Evolutionary conservation across 1,140 invertebrate genomes (phyloP).

Genomic region (Aphidius ervi): DNA sequence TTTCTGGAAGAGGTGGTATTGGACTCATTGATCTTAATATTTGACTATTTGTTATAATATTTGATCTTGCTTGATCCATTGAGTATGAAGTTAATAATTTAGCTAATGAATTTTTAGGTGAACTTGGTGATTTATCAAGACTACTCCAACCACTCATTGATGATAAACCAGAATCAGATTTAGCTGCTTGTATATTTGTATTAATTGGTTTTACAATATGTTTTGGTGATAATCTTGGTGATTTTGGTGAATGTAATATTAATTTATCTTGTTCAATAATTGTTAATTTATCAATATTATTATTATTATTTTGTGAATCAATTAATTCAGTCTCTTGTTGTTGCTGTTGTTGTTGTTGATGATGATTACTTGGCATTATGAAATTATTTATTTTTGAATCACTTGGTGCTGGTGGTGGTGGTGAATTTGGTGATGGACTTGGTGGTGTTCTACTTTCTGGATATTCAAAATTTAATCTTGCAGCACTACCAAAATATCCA

Average conservation of each 20-base stretch:
- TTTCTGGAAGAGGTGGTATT: constrained; percentile 41
- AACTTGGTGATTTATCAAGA: constrained; percentile 77
- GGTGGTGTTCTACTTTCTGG: constrained; percentile 52
- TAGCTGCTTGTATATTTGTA: constrained; percentile 63
- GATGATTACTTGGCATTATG: constrained; percentile 39
- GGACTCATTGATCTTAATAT: constrained; percentile 35
- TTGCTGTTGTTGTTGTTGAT: constrained; percentile 37
- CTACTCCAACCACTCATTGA: constrained; percentile 83
- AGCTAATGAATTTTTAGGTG: constrained; percentile 55
- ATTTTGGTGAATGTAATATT: constrained; percentile 69
- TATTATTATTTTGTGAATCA: constrained; percentile 22
- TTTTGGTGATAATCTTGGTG: constrained; percentile 70
- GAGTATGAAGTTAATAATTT: constrained; percentile 46
- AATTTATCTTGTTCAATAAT: constrained; percentile 54
- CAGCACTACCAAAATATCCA: constrained; percentile 56
- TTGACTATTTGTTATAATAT: constrained; percentile 34
- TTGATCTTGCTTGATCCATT: constrained; percentile 37
- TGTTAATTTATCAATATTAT: constrained; percentile 39
- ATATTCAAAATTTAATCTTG: constrained; percentile 53
- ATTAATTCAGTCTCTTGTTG: constrained; percentile 49
- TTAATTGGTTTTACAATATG: constrained; percentile 60
- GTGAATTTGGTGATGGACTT: constrained; percentile 60
- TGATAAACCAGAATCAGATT: constrained; percentile 79
- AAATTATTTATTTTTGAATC: constrained; percentile 54
- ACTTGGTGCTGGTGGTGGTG: constrained; percentile 74